A percentile compares a stretch with the other conserved stretches of the same genome.
Evolutionary conservation across 2,113 vertebrate genomes (phyloP).

Genomic region (Erythrolamprus reginae): DNA sequence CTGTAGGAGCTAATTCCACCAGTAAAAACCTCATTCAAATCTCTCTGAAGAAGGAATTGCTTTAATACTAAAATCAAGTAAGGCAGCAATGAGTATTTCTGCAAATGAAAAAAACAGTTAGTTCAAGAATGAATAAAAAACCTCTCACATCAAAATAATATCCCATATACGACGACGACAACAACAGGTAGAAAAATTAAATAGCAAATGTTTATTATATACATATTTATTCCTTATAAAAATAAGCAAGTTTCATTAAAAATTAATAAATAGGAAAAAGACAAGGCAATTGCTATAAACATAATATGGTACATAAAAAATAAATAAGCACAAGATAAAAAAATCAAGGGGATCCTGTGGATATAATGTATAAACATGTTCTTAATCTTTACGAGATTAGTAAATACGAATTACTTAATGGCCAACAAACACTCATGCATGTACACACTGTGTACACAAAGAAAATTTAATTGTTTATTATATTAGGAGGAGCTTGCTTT

Average conservation of each 20-base stretch:
- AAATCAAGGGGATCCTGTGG: background rate
- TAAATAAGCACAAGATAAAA: background rate
- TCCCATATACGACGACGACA: background rate
- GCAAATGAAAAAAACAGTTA: conserved; percentile 42
- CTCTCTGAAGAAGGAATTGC: conserved; percentile 97
- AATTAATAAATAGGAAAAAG: background rate
- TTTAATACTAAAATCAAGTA: conserved; percentile 97
- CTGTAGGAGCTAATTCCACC: conserved; percentile 98
- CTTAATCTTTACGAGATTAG: background rate
- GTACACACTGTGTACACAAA: background rate
- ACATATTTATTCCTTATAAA: background rate
- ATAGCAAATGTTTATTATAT: background rate
- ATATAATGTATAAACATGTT: too few relatives aligned
- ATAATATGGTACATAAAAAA: background rate
- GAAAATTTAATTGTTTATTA: background rate
- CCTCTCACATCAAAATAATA: background rate
- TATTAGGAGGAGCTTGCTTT: background rate
- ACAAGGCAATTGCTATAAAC: background rate
- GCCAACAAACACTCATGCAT: background rate
- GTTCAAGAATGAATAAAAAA: background rate
- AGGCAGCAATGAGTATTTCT: conserved; percentile 96
- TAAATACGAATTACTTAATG: background rate
- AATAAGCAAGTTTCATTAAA: background rate
- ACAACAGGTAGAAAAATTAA: background rate
- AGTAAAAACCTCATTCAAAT: conserved; percentile 97